Evolutionary conservation across 1,140 invertebrate species (phyloP).

Genomic region (Aleiodes sp.): DNA sequence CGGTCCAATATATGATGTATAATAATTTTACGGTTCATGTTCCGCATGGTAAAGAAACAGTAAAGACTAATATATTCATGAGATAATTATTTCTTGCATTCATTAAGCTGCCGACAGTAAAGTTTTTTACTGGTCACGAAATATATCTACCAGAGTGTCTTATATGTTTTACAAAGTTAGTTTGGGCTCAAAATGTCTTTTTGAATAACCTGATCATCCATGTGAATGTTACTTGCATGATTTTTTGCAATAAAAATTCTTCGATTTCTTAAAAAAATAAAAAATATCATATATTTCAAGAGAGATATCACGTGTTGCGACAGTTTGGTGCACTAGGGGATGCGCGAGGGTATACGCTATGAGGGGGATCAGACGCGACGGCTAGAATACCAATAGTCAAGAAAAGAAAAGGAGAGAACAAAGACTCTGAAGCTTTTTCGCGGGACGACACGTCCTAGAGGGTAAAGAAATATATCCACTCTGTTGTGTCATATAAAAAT

Average conservation of each 20-base stretch:
- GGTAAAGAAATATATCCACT: slow-evolving; percentile 59
- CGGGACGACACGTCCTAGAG: slow-evolving; percentile 27
- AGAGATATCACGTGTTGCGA: background rate
- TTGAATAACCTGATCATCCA: too few species aligned
- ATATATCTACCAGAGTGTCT: background rate
- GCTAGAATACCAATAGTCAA: slow-evolving; percentile 59
- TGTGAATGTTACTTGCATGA: too few species aligned
- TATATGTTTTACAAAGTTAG: slow-evolving; percentile 54
- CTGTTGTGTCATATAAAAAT: slow-evolving; percentile 60
- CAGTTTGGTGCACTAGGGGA: slow-evolving; percentile 14
- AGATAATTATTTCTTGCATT: slow-evolving; percentile 65
- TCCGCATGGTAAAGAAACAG: slow-evolving; percentile 48
- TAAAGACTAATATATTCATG: slow-evolving; percentile 63
- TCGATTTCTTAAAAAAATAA: background rate
- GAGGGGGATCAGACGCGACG: slow-evolving; percentile 38
- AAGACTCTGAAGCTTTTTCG: slow-evolving; percentile 50
- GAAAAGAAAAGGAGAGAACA: slow-evolving; percentile 44
- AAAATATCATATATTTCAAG: slow-evolving; percentile 10
- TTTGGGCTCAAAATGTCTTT: background rate
- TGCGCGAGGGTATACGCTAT: slow-evolving; percentile 30
- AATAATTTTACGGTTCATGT: slow-evolving; percentile 46
- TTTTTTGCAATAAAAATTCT: background rate
- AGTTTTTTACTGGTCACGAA: slow-evolving; percentile 52
- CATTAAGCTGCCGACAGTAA: slow-evolving; percentile 52
- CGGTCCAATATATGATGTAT: too few species aligned